Conservation (phyloP, 2,888 invertebrate genomes). For the Cremastinae sp. region DNA sequence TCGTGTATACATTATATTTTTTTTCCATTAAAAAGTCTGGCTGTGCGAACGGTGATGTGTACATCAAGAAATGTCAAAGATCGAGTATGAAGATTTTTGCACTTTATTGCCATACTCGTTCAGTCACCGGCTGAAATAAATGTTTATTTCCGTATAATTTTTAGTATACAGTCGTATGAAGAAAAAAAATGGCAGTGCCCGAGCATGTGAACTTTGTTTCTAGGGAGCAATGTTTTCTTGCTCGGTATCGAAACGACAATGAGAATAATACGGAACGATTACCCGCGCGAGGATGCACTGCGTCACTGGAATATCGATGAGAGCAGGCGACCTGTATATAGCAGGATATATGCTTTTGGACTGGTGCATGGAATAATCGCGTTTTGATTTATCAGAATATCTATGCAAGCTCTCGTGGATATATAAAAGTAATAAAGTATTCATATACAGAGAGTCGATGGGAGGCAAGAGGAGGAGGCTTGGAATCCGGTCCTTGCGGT, state of each 20-base stretch:
- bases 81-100: too few relatives aligned
- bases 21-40: background rate
- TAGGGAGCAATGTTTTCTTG: background rate
- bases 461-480: background rate
- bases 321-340: background rate
- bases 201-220: background rate
- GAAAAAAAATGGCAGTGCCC: background rate
- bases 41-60: too few relatives aligned
- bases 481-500: slow-evolving; percentile 49
- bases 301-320: slow-evolving; percentile 17
- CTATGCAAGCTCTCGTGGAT: slow-evolving; percentile 38
- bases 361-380: slow-evolving; percentile 13
- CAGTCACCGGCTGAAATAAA: too few relatives aligned
- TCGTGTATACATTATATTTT: too few relatives aligned
- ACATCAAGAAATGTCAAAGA: too few relatives aligned
- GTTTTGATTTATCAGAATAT: slow-evolving; percentile 28
- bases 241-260: background rate
- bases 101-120: too few relatives aligned
- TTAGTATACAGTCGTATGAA: too few relatives aligned
- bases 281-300: background rate
- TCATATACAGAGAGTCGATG: background rate
- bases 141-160: too few relatives aligned
- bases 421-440: slow-evolving; percentile 34
- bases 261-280: background rate
- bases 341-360: background rate